Evolutionary conservation across 1,140 invertebrate species (phyloP).

Genomic region (Ostrea edulis): DNA sequence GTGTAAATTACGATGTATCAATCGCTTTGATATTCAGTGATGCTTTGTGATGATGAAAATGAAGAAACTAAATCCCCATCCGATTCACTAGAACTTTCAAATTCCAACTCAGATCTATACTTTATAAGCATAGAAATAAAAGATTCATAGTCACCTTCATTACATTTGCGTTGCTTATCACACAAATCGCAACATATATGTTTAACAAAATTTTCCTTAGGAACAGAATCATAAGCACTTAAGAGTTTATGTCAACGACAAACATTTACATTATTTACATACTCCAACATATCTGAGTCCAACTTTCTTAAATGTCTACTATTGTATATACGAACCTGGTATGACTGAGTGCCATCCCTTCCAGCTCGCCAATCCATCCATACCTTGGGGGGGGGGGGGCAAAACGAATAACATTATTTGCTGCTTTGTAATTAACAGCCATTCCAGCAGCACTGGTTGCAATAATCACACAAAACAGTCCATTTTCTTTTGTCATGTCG

Average conservation of each 20-base stretch:
- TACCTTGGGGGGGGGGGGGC: slow-evolving; percentile 46
- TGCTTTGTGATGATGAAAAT: no score
- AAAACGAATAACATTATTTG: slow-evolving; percentile 52
- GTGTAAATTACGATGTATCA: no score
- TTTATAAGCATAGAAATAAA: no score
- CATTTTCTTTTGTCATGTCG: slow-evolving; percentile 41
- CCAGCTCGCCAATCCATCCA: slow-evolving; percentile 53
- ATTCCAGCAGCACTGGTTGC: slow-evolving; percentile 61
- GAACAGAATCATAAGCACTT: neutral
- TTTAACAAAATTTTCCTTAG: neutral
- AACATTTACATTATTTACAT: neutral
- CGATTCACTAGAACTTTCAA: no score
- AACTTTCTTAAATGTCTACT: neutral
- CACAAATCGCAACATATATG: slow-evolving; percentile 51
- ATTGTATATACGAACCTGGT: slow-evolving; percentile 45
- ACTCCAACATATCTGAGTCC: neutral
- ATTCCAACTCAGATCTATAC: no score
- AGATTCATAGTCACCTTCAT: no score
- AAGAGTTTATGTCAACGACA: neutral
- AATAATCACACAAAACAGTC: slow-evolving; percentile 45
- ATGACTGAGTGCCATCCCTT: no score
- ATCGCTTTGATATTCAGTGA: no score
- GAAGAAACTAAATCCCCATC: no score
- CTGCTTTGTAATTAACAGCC: slow-evolving; percentile 53
- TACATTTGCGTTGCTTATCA: slow-evolving; percentile 8